Base-by-base conservation (phyloP, 1,140 invertebrate species). In the Scaptodrosophila lebanonensis region DNA sequence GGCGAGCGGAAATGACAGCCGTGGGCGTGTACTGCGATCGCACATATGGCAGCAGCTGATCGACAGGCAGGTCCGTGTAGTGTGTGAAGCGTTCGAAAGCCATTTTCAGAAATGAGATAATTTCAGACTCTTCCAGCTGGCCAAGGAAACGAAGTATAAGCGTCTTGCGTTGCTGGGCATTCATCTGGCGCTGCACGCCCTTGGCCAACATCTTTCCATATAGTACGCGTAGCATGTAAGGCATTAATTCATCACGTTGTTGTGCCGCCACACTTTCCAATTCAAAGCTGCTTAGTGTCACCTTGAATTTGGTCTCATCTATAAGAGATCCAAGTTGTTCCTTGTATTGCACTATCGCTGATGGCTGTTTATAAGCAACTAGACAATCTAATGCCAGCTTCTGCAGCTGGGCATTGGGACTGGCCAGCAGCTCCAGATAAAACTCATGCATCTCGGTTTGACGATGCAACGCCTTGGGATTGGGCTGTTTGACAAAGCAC, bases 151-250 rank as follows among this genome's bases (percentile, higher is more conserved):
- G 90, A 40, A 98, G 88, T 9, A 98, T 91, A 35, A 95, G 88
- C 38, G 92, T 91, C 66, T 94, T 89, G 36, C 94, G 88, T 27
- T 90, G 76, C 56, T 93, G 90, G 11, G 91, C 91, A 9, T 92
- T 91, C 1, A 90, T 88, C 54, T 90, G 89, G 79, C 94, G 95
- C 11, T 95, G 94, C 0, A 92, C 90, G 0, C 92, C 93, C 30
- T 92, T 91, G 79, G 93, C 95, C 15, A 90, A 89, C 93, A 98
- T 96, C 88, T 97, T 97, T 3, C 95, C 94, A 85, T 95, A 97
- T 1, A 97, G 88, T 51, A 98, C 93, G 79, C 95, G 91, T 85
- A 98, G 89, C 5, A 98, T 87, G 38, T 97, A 89, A 0, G 95
- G 93, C 52, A 98, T 91, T 0, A 97, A 84, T 57, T 92, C 89